Conservation (phyloP, 2,113 vertebrate genomes). For the Tringa solitaria region DNA sequence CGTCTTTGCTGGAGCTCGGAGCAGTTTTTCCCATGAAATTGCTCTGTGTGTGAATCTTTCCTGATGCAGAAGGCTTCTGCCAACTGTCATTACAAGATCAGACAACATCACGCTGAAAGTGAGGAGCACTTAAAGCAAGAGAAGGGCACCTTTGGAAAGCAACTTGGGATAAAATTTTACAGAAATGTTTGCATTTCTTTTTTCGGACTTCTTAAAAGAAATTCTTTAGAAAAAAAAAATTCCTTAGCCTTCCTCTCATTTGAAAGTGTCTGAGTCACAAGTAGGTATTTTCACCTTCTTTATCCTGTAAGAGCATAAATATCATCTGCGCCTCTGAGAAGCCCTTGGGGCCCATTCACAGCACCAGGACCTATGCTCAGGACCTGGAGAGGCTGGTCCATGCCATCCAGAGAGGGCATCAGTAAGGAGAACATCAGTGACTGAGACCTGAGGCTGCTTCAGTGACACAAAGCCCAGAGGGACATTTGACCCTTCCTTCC, state of each 20-base stretch:
- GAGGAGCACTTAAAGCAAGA: neutral
- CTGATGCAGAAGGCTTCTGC: neutral
- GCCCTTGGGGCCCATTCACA: neutral
- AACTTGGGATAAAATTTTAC: neutral
- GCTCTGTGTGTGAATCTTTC: neutral
- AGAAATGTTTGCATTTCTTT: neutral
- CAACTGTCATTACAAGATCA: neutral
- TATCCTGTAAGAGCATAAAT: neutral
- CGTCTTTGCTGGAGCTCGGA: conserved; percentile 7
- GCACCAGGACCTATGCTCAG: neutral
- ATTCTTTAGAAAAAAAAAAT: neutral
- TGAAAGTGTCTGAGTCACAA: neutral
- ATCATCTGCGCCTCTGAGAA: neutral
- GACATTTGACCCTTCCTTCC: neutral
- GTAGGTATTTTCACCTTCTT: neutral
- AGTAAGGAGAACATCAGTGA: neutral
- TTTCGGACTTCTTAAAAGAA: neutral
- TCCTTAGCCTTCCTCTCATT: neutral
- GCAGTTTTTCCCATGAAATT: neutral
- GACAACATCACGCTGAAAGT: neutral
- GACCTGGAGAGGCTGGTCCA: neutral
- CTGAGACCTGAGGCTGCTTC: neutral
- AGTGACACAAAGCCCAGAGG: neutral
- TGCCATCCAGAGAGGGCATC: neutral
- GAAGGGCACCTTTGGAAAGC: neutral